phyloP scores from a whole-genome alignment of 2,113 vertebrate genomes.

The Barnardius zonarius region DNA sequence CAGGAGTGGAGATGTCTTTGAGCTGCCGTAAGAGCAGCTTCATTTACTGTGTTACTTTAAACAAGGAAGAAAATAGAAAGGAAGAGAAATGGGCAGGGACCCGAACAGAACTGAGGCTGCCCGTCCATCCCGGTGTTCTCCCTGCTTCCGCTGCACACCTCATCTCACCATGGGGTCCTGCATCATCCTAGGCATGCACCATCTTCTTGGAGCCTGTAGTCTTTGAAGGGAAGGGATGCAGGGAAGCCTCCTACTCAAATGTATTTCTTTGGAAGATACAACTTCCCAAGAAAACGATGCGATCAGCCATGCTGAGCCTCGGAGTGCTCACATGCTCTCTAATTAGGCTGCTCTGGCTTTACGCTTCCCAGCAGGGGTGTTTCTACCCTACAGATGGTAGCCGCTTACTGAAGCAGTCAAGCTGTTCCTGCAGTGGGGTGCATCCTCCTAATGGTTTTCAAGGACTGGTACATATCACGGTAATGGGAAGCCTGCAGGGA shows the following conservation, averaged over 20 bases:
- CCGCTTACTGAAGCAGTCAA: not conserved
- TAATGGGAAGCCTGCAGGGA: not conserved
- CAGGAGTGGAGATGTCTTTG: not conserved
- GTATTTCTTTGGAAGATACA: not conserved
- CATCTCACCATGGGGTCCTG: not conserved
- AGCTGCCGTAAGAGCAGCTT: not conserved
- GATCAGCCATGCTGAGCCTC: not conserved
- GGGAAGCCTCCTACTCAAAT: not conserved
- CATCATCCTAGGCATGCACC: fast-evolving
- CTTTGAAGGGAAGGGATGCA: not conserved
- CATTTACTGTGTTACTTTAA: not conserved
- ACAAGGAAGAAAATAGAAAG: not conserved
- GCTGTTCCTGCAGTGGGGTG: not conserved
- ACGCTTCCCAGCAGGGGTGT: not conserved
- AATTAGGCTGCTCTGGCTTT: not conserved
- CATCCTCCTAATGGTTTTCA: not conserved
- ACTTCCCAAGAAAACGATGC: not conserved
- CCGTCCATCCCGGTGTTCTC: not conserved
- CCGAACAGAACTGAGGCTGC: not conserved
- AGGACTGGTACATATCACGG: not conserved
- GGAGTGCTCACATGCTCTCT: not conserved
- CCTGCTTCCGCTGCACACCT: fast-evolving
- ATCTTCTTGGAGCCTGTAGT: not conserved
- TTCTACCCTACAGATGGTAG: not conserved
- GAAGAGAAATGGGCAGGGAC: not conserved